A percentile compares a stretch with the other conserved stretches of the same genome.
Conservation (phyloP, 2,797 vertebrate genomes). For the Poecilia wingei region DNA sequence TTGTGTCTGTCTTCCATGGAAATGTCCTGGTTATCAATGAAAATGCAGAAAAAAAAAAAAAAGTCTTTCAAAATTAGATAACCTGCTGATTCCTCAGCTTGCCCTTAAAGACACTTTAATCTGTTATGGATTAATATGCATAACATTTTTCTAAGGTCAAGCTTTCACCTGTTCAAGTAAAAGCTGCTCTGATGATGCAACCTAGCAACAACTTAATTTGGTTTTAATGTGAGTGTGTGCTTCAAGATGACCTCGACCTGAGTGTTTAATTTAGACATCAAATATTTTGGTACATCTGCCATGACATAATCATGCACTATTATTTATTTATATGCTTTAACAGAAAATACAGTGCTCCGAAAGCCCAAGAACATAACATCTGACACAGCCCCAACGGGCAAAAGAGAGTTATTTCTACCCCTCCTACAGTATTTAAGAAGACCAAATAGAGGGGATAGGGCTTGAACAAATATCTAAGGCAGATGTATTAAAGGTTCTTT, state of each 20-base stretch:
- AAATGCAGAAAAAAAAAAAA: not conserved
- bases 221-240: not conserved
- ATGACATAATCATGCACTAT: not conserved
- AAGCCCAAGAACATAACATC: slow-evolving; percentile 46
- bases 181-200: not conserved
- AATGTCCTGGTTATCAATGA: not conserved
- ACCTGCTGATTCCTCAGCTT: not conserved
- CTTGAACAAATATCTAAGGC: slow-evolving; percentile 58
- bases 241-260: not conserved
- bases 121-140: not conserved
- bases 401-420: slow-evolving; percentile 49
- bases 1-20: not conserved
- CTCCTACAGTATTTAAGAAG: slow-evolving; percentile 66
- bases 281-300: not conserved
- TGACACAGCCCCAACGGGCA: slow-evolving; percentile 53
- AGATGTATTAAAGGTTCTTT: slow-evolving; percentile 42
- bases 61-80: not conserved
- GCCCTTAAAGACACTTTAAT: not conserved
- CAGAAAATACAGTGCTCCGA: slow-evolving; percentile 20
- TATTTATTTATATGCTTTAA: slow-evolving; percentile 14
- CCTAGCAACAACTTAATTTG: not conserved
- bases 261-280: not conserved
- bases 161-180: not conserved
- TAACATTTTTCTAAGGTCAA: not conserved
- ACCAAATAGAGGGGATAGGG: slow-evolving; percentile 61